phyloP scores from a whole-genome alignment of 2,888 invertebrate species.

The Lepidonotus clava region DNA sequence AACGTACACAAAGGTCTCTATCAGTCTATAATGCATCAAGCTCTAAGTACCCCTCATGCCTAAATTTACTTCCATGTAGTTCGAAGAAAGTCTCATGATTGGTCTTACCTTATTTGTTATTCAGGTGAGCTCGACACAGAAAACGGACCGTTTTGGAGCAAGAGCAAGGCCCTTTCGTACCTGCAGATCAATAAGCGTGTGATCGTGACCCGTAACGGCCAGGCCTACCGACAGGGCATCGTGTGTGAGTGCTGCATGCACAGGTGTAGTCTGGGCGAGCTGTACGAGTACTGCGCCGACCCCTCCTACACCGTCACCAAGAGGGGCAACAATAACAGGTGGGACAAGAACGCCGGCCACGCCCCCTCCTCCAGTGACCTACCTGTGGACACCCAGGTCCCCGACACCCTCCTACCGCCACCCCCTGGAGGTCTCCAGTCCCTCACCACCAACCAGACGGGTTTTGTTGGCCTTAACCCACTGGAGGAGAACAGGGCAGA shows the following conservation, averaged over 20 bases:
- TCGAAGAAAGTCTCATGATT: too few relatives aligned
- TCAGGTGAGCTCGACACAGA: background rate
- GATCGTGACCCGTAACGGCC: background rate
- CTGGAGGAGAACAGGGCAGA: too few relatives aligned
- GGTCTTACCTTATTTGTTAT: background rate
- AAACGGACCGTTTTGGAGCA: slow-evolving; percentile 7
- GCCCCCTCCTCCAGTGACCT: background rate
- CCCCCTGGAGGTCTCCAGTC: background rate
- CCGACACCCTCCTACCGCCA: too few relatives aligned
- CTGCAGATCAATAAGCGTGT: slow-evolving; percentile 13
- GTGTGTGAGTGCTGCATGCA: slow-evolving; percentile 59
- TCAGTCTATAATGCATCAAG: too few relatives aligned
- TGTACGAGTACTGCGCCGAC: slow-evolving; percentile 55
- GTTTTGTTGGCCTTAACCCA: too few relatives aligned
- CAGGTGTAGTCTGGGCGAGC: slow-evolving; percentile 38
- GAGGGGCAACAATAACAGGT: background rate
- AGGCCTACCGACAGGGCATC: slow-evolving; percentile 50
- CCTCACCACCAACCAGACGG: background rate
- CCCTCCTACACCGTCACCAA: slow-evolving; percentile 6
- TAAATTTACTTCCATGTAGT: too few relatives aligned
- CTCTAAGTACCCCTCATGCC: too few relatives aligned
- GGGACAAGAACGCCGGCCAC: background rate
- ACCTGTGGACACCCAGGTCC: too few relatives aligned
- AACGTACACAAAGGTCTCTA: too few relatives aligned
- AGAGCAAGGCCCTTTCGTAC: slow-evolving; percentile 8